Conservation (phyloP, 2,888 invertebrate genomes). For the Caenorhabditis afra region DNA sequence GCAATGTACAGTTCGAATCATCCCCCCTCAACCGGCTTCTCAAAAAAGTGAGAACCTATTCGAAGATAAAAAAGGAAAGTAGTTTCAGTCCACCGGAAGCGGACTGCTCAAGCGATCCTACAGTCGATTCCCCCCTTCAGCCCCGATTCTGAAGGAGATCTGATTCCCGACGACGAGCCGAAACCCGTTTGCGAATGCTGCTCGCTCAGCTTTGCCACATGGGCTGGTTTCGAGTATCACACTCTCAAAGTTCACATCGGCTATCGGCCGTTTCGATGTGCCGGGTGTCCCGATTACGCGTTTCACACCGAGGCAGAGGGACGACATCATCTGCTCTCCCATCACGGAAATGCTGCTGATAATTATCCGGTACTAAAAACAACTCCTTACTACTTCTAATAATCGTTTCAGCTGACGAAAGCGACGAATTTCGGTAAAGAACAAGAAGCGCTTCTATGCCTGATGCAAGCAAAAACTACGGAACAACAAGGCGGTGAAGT, state of each 20-base stretch:
- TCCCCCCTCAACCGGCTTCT: background rate
- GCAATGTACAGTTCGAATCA: conserved; percentile 21
- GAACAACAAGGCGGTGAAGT: background rate
- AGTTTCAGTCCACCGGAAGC: conserved; percentile 7
- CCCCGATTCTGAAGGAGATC: conserved; percentile 25
- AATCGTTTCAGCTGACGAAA: conserved; percentile 32
- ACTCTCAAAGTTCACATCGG: conserved; percentile 27
- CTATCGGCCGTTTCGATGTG: conserved; percentile 44
- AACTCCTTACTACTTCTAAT: background rate
- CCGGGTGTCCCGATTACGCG: conserved; percentile 8
- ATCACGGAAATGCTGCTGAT: conserved; percentile 8
- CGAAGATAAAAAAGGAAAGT: too few relatives aligned
- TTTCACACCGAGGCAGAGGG: conserved; percentile 52
- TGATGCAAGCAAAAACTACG: conserved; percentile 31
- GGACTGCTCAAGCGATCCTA: background rate
- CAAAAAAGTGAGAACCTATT: conserved; percentile 1
- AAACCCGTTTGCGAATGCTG: conserved; percentile 39
- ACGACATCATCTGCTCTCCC: conserved; percentile 25
- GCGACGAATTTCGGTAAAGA: conserved; percentile 39
- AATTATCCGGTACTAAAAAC: background rate
- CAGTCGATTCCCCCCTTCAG: conserved; percentile 21
- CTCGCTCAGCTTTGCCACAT: conserved; percentile 21
- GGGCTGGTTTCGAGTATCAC: conserved; percentile 43
- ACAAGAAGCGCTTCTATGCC: conserved; percentile 13
- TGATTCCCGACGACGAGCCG: conserved; percentile 23